Evolutionary conservation across 2,888 invertebrate genomes (phyloP).

Genomic region (Idaea aversata): DNA sequence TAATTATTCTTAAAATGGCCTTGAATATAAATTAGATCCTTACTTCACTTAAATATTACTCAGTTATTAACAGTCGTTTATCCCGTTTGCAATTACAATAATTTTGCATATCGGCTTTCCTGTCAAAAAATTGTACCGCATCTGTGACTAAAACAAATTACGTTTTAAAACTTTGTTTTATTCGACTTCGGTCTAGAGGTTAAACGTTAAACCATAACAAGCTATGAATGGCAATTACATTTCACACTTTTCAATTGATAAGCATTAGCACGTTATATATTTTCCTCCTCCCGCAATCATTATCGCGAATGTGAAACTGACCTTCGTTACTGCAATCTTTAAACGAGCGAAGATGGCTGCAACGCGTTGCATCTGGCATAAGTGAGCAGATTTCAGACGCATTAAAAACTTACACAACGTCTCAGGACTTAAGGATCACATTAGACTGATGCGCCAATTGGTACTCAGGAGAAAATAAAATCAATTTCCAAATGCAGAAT

Average conservation of each 20-base stretch:
- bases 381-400: constrained; percentile 31
- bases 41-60: constrained; percentile 27
- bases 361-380: constrained; percentile 55
- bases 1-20: constrained; percentile 30
- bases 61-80: neutral
- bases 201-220: constrained; percentile 7
- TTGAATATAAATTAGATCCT: constrained; percentile 32
- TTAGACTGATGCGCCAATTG: constrained; percentile 21
- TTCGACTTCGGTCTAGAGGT: neutral
- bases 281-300: constrained; percentile 42
- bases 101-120: neutral
- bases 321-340: constrained; percentile 60
- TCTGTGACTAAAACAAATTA: neutral
- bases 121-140: neutral
- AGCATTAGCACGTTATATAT: constrained; percentile 13
- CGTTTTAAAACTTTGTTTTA: neutral
- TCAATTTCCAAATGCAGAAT: constrained; percentile 60
- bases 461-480: constrained; percentile 43
- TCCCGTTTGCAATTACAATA: neutral
- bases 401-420: constrained; percentile 41
- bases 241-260: constrained; percentile 35
- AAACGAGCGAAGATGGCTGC: constrained; percentile 47
- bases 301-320: constrained; percentile 61
- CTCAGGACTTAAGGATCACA: constrained; percentile 39
- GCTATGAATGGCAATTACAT: constrained; percentile 33